Evolutionary conservation across 2,797 vertebrate species (phyloP).

Genomic region (Heliangelus exortis): DNA sequence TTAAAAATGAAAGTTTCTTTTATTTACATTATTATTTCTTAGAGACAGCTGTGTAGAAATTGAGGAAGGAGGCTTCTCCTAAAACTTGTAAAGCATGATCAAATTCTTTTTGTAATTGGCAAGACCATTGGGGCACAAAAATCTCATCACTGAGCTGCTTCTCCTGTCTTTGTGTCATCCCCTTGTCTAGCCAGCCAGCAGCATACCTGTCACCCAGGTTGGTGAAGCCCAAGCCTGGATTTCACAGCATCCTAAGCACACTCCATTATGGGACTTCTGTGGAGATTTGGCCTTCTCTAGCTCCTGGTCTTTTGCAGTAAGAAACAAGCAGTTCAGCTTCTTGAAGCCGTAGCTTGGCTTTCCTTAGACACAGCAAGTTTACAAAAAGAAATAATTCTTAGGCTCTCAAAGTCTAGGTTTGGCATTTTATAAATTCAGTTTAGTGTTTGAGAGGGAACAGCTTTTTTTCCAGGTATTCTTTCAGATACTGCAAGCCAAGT

Average conservation of each 20-base stretch:
- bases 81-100: not conserved
- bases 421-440: not conserved
- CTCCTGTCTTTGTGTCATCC: not conserved
- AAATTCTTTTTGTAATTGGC: not conserved
- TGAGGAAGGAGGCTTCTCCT: not conserved
- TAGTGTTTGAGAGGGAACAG: not conserved
- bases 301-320: not conserved
- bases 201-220: not conserved
- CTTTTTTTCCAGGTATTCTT: not conserved
- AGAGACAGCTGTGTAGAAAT: not conserved
- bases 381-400: not conserved
- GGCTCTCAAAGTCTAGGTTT: not conserved
- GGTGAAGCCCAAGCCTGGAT: not conserved
- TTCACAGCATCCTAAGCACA: not conserved
- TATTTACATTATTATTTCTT: not conserved
- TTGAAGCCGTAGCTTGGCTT: not conserved
- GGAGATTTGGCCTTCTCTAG: not conserved
- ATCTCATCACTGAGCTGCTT: not conserved
- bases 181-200: not conserved
- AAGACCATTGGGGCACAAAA: not conserved
- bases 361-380: not conserved
- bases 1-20: not conserved
- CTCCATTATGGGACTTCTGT: accelerated
- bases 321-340: not conserved
- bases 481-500: not conserved